Evolutionary conservation across 2,113 vertebrate genomes (phyloP).

Genomic region (Sphyrna mokarran): DNA sequence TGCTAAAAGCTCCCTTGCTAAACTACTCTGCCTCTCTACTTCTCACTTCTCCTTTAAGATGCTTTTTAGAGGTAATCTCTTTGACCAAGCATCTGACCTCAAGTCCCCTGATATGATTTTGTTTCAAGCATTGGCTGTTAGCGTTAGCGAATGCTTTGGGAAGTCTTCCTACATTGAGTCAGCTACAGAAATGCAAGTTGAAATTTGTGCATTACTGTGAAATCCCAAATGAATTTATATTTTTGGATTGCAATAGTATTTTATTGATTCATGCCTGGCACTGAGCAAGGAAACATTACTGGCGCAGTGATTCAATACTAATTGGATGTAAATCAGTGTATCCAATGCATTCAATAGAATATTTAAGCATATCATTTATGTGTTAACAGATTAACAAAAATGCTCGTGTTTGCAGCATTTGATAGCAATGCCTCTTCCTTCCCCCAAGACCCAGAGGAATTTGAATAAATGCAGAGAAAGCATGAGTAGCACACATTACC

Average conservation of each 20-base stretch:
- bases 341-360: neutral
- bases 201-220: neutral
- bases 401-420: neutral
- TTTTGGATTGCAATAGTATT: neutral
- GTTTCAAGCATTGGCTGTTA: neutral
- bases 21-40: neutral
- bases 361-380: neutral
- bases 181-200: neutral
- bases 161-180: neutral
- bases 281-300: neutral
- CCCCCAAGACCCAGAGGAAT: neutral
- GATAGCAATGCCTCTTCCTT: neutral
- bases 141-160: neutral
- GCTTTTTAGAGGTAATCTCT: neutral
- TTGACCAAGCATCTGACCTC: neutral
- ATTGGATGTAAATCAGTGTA: neutral
- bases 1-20: neutral
- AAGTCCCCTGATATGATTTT: neutral
- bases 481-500: constrained; percentile 49
- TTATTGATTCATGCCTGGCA: neutral
- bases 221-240: neutral
- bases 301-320: neutral
- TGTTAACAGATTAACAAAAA: neutral
- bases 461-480: constrained; percentile 1
- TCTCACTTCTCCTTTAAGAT: neutral